phyloP scores from a whole-genome alignment of 2,888 invertebrate genomes.

The Limnephilus auricula region DNA sequence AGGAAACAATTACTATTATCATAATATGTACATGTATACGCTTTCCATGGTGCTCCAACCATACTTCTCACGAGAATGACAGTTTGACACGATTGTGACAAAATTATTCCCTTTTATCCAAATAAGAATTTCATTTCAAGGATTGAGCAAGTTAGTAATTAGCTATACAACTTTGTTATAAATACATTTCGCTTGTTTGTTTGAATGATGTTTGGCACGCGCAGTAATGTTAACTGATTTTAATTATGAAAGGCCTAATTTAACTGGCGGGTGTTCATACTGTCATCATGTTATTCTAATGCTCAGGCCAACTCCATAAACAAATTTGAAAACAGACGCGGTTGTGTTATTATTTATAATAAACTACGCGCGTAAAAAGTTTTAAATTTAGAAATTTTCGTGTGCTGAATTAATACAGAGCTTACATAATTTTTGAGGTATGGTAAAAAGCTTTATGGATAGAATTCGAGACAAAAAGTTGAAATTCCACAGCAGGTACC shows the following conservation, averaged over 20 bases:
- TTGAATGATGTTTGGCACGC: conserved; percentile 20
- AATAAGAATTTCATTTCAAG: conserved; percentile 24
- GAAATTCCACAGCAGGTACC: no score
- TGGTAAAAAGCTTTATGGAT: no score
- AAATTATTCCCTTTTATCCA: background rate
- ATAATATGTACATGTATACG: background rate
- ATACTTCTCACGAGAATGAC: conserved; percentile 10
- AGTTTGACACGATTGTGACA: conserved; percentile 28
- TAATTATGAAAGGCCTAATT: background rate
- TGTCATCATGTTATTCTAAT: background rate
- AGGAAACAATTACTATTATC: background rate
- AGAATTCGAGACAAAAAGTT: no score
- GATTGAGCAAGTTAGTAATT: conserved; percentile 17
- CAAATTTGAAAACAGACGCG: background rate
- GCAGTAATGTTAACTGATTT: background rate
- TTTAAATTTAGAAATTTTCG: background rate
- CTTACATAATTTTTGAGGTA: background rate
- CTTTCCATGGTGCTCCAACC: background rate
- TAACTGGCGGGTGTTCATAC: background rate
- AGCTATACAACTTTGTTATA: background rate
- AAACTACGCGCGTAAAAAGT: background rate
- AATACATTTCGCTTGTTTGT: conserved; percentile 10
- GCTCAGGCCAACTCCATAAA: background rate
- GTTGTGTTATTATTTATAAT: background rate
- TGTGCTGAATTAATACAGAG: no score